Conservation (phyloP, 2,888 invertebrate genomes). For the Lasius fuliginosus region DNA sequence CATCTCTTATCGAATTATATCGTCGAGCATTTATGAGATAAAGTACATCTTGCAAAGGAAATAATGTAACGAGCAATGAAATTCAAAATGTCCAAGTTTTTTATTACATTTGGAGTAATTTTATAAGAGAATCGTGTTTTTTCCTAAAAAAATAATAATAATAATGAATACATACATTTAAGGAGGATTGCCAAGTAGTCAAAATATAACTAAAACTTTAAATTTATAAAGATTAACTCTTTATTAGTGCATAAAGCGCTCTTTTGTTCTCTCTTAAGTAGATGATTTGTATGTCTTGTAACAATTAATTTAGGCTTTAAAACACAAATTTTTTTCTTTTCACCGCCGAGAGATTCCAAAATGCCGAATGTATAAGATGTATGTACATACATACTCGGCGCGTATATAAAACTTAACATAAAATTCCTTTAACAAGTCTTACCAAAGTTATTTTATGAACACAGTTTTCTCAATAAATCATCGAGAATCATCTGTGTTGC, state of each 20-base stretch:
- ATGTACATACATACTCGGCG: too few relatives aligned
- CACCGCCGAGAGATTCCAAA: background rate
- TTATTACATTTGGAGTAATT: slow-evolving; percentile 44
- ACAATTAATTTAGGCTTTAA: slow-evolving; percentile 25
- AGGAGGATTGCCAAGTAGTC: slow-evolving; percentile 27
- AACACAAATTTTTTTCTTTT: slow-evolving; percentile 6
- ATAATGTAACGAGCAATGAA: slow-evolving; percentile 45
- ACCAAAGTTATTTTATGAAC: slow-evolving; percentile 52
- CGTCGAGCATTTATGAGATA: slow-evolving; percentile 21
- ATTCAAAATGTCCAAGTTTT: slow-evolving; percentile 50
- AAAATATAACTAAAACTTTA: slow-evolving; percentile 16
- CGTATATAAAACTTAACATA: slow-evolving; percentile 12
- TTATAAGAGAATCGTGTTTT: slow-evolving; percentile 29
- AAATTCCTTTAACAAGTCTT: slow-evolving; percentile 33
- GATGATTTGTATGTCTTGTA: background rate
- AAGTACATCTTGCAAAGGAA: slow-evolving; percentile 25
- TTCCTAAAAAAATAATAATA: background rate
- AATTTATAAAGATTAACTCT: slow-evolving; percentile 21
- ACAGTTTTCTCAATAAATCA: slow-evolving; percentile 51
- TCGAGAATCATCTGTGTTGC: slow-evolving; percentile 21
- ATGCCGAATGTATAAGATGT: background rate
- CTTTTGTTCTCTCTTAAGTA: slow-evolving; percentile 1
- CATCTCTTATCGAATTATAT: background rate
- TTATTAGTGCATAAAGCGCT: slow-evolving; percentile 11
- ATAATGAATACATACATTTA: background rate